These are phyloP conservation scores for Drosophila siamana DNA, from an alignment of 2,888 invertebrate species.

Conservation along the genomic window DNA sequence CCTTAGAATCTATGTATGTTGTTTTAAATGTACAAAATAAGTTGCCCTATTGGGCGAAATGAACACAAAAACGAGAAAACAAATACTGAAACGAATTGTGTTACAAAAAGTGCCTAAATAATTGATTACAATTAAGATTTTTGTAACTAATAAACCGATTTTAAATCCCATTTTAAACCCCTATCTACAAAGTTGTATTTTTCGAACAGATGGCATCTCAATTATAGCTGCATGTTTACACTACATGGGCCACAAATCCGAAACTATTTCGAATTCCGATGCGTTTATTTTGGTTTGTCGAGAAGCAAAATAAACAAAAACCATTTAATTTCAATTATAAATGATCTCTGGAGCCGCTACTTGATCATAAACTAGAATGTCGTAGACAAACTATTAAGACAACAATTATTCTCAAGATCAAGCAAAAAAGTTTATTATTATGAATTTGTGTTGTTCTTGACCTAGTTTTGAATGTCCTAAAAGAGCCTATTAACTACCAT, in stretches of 20 bases:
- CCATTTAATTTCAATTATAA: neutral
- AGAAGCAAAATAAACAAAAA: conserved; percentile 33
- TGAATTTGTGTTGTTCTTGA: neutral
- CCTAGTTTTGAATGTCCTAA: neutral
- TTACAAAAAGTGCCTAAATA: conserved; percentile 57
- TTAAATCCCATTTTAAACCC: conserved; percentile 45
- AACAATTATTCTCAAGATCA: conserved; percentile 5
- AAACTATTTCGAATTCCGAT: conserved; percentile 12
- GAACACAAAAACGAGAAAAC: conserved; percentile 33
- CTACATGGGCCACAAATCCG: neutral
- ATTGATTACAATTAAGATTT: conserved; percentile 58
- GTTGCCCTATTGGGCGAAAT: conserved; percentile 41
- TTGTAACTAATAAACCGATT: conserved; percentile 73
- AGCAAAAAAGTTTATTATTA: conserved; percentile 1
- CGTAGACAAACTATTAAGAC: neutral
- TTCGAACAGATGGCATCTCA: neutral
- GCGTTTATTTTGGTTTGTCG: conserved; percentile 32
- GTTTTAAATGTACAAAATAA: conserved; percentile 61
- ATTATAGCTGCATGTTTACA: conserved; percentile 18
- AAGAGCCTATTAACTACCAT: neutral
- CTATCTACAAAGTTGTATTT: neutral
- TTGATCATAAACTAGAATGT: neutral
- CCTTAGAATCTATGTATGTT: conserved; percentile 41
- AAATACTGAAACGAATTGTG: conserved; percentile 43
- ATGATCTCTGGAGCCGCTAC: neutral